Evolutionary conservation across 2,888 invertebrate genomes (phyloP), one percentile per base, ranked within the genome.

Genomic region (Drosophila helvetica): DNA sequence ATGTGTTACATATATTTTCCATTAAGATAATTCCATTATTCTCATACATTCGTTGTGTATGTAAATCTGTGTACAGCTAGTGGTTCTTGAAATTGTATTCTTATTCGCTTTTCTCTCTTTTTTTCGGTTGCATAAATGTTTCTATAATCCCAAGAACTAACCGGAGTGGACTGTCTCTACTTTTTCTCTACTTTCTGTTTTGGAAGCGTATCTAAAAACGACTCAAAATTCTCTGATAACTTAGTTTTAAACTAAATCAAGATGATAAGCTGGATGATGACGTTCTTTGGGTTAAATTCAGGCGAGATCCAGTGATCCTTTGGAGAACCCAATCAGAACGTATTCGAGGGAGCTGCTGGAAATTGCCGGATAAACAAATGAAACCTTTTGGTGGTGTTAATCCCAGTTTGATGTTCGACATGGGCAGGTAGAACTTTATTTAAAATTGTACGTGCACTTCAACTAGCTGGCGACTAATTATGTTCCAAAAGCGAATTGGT

Each of bases 21-120:
- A 62, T 67, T 45, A 65, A 65, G 38, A 38, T 38, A 15, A 75
- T 85, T 87, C 87, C 76, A 78, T 47, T 66, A 1, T 33, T 12
- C 12, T 12, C 15, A 17, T 61, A 64, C 43, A 55, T 12, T 58
- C 46, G 25, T 58, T 19, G n/a, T 46, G 46, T 55, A 42, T 68
- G 57, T 70, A 75, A 33, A 66, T 72, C 33, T 30, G 43, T 66
- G 57, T 69, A 66, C 57, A 66, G 70, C 55, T 60, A 54, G 56
- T 25, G 56, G 57, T 55, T 55, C 55, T 55, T 30, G 33, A 17
- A 54, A 54, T 17, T 33, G 17, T 68, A 30, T 48, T 48, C 12
- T 9, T 54, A 33, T 27, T 48, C 15, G 54, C 19, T 43, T 47
- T 47, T 33, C 12, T 12, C 33, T 33, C 12, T 25, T 33, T 19